Base-by-base conservation (phyloP, 2,113 vertebrate genomes). In the Diphyllodes magnificus region DNA sequence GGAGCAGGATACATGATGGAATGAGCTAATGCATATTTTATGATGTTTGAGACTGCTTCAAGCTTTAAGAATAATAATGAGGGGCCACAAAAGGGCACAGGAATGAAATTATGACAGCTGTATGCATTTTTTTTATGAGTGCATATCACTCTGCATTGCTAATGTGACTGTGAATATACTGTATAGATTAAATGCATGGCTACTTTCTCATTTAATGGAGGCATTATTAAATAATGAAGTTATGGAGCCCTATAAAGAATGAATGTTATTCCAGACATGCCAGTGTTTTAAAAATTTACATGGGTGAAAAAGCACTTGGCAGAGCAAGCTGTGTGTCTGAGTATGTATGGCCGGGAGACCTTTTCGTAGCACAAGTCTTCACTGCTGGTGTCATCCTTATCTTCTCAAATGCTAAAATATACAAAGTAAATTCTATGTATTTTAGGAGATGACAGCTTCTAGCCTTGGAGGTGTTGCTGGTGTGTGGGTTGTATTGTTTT, bases 1-100 rank as follows among this genome's bases (percentile, higher is more conserved):
- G 94, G 91, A 83, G 60, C 64, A 75, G 87, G 33, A 83, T 92
- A 51, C 65, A 79, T 76, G 75, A 92, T 85, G 82, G 95, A 88
- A 75, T 78, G 75, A 95, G 63, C 64, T 69, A 95, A 97, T 96
- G 76, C 86, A 94, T 96, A 90, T 96, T 97, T 96, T 72, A 91
- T 96, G 56, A 70, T 50, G 72, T 89, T 95, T 95, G 96, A 95
- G 89, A 95, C 85, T 93, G 54, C 92, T 93, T 92, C 85, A 91
- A 96, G 95, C 94, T 90, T 93, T 88, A 94, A 64, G 87, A 97
- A 95, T 97, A 95, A 96, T 96, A 96, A 97, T 88, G 82, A 96
- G 54, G 61, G 85, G 91, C 87, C 87, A 81, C 56, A 82, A 86
- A 93, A 96, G 92, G 93, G 89, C 91, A 91, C 37, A 80, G 56